Conservation (phyloP, 2,888 invertebrate genomes). For the Erynnis tages region DNA sequence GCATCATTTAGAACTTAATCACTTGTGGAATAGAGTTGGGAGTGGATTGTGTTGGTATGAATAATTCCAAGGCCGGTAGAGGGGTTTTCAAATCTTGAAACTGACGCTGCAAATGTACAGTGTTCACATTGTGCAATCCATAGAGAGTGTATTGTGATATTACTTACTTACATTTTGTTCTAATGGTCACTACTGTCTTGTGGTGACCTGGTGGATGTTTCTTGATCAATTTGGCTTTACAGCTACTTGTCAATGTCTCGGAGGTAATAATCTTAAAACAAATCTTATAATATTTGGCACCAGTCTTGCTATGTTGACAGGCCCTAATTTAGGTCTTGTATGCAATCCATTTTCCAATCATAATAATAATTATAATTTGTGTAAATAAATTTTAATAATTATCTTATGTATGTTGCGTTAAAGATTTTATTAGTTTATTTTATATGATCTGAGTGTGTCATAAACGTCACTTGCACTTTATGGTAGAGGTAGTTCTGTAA, state of each 20-base stretch:
- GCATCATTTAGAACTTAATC: slow-evolving; percentile 41
- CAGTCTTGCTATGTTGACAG: slow-evolving; percentile 9
- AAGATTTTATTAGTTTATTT: background rate
- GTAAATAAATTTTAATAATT: background rate
- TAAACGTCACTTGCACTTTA: too few relatives aligned
- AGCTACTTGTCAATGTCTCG: background rate
- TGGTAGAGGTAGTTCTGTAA: too few relatives aligned
- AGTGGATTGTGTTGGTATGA: slow-evolving; percentile 41
- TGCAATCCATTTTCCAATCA: slow-evolving; percentile 1
- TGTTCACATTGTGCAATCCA: slow-evolving; percentile 42
- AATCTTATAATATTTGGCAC: slow-evolving; percentile 1
- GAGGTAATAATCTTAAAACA: background rate
- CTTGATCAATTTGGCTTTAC: background rate
- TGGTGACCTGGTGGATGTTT: background rate
- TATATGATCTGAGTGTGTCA: background rate
- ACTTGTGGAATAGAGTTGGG: slow-evolving; percentile 45
- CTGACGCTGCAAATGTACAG: slow-evolving; percentile 42
- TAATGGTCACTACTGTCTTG: background rate
- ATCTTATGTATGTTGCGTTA: background rate
- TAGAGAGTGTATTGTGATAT: slow-evolving; percentile 2
- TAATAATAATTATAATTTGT: background rate
- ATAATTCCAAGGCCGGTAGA: slow-evolving; percentile 54
- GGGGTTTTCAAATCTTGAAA: slow-evolving; percentile 36
- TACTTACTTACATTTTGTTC: slow-evolving; percentile 29
- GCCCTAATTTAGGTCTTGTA: slow-evolving; percentile 7